Conservation (phyloP, 2,113 vertebrate species). For the Lichenostomus cassidix region DNA sequence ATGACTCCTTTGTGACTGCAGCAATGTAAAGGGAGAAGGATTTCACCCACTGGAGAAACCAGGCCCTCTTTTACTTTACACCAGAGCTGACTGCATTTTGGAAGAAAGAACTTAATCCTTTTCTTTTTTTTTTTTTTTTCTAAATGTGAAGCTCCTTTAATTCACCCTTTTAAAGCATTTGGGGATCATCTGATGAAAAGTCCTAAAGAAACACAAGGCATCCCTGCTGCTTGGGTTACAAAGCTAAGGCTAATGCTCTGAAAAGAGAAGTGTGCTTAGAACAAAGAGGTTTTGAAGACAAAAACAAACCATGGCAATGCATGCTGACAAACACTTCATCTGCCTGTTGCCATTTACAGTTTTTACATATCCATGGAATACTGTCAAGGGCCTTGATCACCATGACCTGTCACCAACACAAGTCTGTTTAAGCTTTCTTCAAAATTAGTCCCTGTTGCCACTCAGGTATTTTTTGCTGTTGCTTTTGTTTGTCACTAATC, state of each 20-base stretch:
- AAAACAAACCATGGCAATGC: background rate
- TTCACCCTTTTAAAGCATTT: background rate
- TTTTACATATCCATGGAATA: background rate
- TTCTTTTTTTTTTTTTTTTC: background rate
- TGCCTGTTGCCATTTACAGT: background rate
- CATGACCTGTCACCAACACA: background rate
- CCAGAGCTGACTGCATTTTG: background rate
- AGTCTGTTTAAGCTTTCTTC: background rate
- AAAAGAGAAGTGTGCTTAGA: background rate
- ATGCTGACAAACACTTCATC: background rate
- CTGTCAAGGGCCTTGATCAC: background rate
- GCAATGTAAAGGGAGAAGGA: background rate
- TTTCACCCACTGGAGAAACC: background rate
- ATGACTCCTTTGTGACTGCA: background rate
- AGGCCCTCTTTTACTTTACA: background rate
- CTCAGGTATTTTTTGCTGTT: constrained; percentile 3
- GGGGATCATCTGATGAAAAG: background rate
- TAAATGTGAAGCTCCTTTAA: background rate
- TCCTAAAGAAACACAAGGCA: background rate
- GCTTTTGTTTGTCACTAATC: background rate
- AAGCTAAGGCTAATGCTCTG: constrained; percentile 5
- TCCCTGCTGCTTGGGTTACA: background rate
- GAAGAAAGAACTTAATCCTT: background rate
- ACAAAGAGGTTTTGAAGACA: constrained; percentile 6
- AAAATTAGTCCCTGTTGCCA: background rate